These are phyloP conservation scores for Hiodon tergisus DNA, from an alignment of 2,113 vertebrate genomes.

Conservation along the genomic window DNA sequence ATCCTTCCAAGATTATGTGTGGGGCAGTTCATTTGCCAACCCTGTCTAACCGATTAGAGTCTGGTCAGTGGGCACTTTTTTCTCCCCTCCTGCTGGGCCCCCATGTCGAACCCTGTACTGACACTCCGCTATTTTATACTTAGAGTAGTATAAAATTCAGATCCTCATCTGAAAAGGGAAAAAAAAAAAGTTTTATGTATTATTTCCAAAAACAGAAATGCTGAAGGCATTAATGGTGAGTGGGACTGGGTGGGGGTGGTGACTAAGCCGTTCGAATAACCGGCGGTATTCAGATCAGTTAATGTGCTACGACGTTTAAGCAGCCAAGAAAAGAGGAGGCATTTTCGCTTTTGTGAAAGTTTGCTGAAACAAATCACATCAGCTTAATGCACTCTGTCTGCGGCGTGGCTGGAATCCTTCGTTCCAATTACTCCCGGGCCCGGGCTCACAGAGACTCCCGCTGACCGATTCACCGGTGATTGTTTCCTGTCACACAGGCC, in stretches of 20 bases:
- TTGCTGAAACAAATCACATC: constrained; percentile 80
- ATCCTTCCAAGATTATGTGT: too few relatives aligned
- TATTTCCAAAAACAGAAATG: constrained; percentile 25
- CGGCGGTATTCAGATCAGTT: constrained; percentile 27
- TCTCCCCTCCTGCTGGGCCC: too few relatives aligned
- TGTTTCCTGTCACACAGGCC: constrained; percentile 83
- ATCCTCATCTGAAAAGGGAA: not conserved
- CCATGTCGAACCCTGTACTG: too few relatives aligned
- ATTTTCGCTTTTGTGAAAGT: constrained; percentile 69
- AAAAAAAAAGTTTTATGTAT: not conserved
- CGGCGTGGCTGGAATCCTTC: constrained; percentile 72
- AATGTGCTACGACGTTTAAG: constrained; percentile 49
- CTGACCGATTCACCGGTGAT: constrained; percentile 89
- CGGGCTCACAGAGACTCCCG: constrained; percentile 81
- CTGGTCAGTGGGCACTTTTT: too few relatives aligned
- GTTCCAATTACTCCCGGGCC: constrained; percentile 92
- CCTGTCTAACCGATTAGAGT: too few relatives aligned
- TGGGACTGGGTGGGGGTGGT: constrained; percentile 29
- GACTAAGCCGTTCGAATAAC: constrained; percentile 23
- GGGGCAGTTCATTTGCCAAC: too few relatives aligned
- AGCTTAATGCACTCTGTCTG: constrained; percentile 80
- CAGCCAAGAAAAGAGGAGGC: constrained; percentile 54
- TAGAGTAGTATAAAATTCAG: too few relatives aligned
- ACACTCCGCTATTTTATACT: too few relatives aligned
- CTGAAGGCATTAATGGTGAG: constrained; percentile 34